Base-by-base conservation (phyloP, 2,113 vertebrate genomes). In the Cololabis saira region DNA sequence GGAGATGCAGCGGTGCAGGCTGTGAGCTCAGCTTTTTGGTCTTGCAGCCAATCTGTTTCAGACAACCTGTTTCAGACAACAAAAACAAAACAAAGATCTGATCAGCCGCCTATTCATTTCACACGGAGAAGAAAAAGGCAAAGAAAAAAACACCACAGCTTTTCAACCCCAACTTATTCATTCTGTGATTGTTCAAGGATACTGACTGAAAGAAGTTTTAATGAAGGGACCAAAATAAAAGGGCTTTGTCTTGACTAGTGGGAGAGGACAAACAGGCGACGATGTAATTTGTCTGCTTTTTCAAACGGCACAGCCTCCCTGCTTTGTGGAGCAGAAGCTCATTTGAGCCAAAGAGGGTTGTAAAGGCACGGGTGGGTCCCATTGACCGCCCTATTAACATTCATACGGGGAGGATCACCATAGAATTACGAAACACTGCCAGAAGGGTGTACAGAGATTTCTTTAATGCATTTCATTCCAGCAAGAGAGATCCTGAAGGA, bases 301-400 rank as follows among this genome's bases (percentile, higher is more conserved):
- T 61, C 55, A 33, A 76, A 37, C 16, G 76, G 42, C 81, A 83
- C 63, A 55, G 78, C 80, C 78, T 82, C 83, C 71, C 75, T 78
- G 87, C 81, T 87, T 86, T 88, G 85, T 82, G 71, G 61, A 74
- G 80, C 75, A 77, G 78, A 83, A 82, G 84, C 80, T 86, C 76
- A 85, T 82, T 55, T 14, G 71, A 81, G 70, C 71, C 81, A 60
- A 43, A 81, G 75, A 83, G 71, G 67, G 79, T 78, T 87, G 71
- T 44, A 69, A 81, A 74, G 24, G 76, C 61, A 58, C 30, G 52
- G 78, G 80, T 85, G 64, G 71, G 82, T 87, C 83, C 87, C 83
- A 90, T 76, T 84, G 82, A 84, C 78, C 77, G 80, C 61, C 40
- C 79, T 81, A 87, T 91, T 89, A 90, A 75, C 88, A 84, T 74